Evolutionary conservation across 2,888 invertebrate species (phyloP).

Genomic region (Troilus luridus): DNA sequence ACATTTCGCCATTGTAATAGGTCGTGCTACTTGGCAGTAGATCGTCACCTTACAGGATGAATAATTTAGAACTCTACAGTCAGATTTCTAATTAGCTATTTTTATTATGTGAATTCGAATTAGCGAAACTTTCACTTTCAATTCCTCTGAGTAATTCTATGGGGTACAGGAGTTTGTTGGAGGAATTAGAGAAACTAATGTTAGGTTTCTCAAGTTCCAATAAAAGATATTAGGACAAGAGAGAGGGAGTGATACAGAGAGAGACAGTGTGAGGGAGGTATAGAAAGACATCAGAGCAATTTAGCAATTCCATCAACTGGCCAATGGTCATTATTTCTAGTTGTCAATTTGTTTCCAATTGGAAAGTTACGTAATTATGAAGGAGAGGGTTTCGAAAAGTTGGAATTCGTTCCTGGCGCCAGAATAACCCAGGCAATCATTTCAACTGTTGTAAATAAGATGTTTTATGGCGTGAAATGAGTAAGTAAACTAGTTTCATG

Average conservation of each 20-base stretch:
- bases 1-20: not conserved
- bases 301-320: slow-evolving; percentile 37
- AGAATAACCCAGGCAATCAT: not conserved
- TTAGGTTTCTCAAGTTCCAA: not conserved
- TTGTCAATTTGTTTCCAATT: slow-evolving; percentile 34
- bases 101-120: not conserved
- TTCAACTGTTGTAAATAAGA: too few relatives aligned
- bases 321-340: not conserved
- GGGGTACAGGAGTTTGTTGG: not conserved
- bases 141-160: not conserved
- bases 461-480: too few relatives aligned
- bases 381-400: not conserved
- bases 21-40: not conserved
- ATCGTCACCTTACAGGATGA: not conserved
- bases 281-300: not conserved
- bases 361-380: not conserved
- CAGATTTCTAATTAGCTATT: not conserved
- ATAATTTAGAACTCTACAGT: not conserved
- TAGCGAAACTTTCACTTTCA: not conserved
- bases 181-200: not conserved
- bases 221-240: not conserved
- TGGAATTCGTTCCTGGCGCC: not conserved
- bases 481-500: too few relatives aligned
- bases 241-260: not conserved
- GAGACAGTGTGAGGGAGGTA: not conserved